These are phyloP conservation scores for Hyposoter didymator DNA, from an alignment of 2,888 invertebrate genomes.

Conservation along the genomic window DNA sequence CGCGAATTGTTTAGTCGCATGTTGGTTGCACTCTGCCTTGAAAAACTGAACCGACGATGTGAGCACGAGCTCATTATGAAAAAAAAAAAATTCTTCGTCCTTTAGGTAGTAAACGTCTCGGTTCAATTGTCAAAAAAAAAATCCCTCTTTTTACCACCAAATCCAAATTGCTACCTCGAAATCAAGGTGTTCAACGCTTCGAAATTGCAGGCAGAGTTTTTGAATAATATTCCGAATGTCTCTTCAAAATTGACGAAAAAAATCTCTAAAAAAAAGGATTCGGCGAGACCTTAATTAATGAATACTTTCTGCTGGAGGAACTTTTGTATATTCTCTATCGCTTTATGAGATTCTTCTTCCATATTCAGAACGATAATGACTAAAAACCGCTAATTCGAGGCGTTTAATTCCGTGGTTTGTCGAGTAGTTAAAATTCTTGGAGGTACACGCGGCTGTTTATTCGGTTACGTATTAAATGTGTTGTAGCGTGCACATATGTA, in stretches of 20 bases:
- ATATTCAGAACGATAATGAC: slow-evolving; percentile 19
- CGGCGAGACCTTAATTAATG: slow-evolving; percentile 6
- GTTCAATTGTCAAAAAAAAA: too few species aligned
- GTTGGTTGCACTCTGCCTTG: background rate
- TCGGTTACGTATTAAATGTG: slow-evolving; percentile 44
- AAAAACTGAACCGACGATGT: background rate
- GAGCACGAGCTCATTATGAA: background rate
- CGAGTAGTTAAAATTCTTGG: slow-evolving; percentile 50
- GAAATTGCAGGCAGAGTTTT: too few species aligned
- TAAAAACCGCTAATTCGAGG: slow-evolving; percentile 38
- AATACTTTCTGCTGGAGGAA: slow-evolving; percentile 31
- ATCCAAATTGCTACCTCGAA: too few species aligned
- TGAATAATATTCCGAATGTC: too few species aligned
- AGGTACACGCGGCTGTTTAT: slow-evolving; percentile 24
- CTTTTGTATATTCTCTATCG: background rate
- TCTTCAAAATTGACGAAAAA: too few species aligned
- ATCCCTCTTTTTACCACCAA: too few species aligned
- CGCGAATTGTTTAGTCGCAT: background rate
- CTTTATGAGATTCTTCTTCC: slow-evolving; percentile 33
- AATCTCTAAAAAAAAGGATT: too few species aligned
- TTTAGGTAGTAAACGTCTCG: too few species aligned
- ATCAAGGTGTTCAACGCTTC: too few species aligned
- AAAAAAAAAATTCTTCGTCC: slow-evolving; percentile 7
- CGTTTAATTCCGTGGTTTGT: slow-evolving; percentile 30
- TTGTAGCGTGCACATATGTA: slow-evolving; percentile 11